These are phyloP conservation scores for Gastracanthus pulcherrimus DNA, from an alignment of 2,888 invertebrate species.

Conservation along the genomic window DNA sequence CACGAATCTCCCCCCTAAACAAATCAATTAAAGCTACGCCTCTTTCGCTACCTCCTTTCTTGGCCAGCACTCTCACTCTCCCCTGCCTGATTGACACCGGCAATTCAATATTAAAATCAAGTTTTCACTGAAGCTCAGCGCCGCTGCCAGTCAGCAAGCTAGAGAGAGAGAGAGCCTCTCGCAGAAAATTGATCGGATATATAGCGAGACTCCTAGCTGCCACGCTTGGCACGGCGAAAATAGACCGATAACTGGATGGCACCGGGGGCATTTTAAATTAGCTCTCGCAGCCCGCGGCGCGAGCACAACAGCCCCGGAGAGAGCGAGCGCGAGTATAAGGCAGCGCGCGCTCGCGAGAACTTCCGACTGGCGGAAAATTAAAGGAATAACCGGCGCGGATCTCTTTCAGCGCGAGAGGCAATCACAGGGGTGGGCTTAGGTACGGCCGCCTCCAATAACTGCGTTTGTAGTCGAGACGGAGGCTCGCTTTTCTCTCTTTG, in stretches of 20 bases:
- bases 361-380: slow-evolving; percentile 64
- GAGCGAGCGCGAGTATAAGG: no score
- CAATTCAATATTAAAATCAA: slow-evolving; percentile 7
- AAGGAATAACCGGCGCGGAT: slow-evolving; percentile 68
- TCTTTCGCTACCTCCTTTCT: background rate
- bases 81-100: background rate
- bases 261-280: slow-evolving; percentile 44
- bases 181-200: slow-evolving; percentile 1
- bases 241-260: slow-evolving; percentile 11
- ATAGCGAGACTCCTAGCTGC: background rate
- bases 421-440: slow-evolving; percentile 63
- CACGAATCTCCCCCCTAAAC: background rate
- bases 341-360: background rate
- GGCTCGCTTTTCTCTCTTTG: background rate
- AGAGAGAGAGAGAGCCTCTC: no score
- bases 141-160: no score
- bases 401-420: slow-evolving; percentile 64
- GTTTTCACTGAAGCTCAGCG: background rate
- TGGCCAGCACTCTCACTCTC: background rate
- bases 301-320: no score
- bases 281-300: no score
- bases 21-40: background rate
- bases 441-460: slow-evolving; percentile 58
- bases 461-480: slow-evolving; percentile 53
- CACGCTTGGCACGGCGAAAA: background rate